Base-by-base conservation (phyloP, 2,888 invertebrate genomes). In the Exocentrus adspersus region DNA sequence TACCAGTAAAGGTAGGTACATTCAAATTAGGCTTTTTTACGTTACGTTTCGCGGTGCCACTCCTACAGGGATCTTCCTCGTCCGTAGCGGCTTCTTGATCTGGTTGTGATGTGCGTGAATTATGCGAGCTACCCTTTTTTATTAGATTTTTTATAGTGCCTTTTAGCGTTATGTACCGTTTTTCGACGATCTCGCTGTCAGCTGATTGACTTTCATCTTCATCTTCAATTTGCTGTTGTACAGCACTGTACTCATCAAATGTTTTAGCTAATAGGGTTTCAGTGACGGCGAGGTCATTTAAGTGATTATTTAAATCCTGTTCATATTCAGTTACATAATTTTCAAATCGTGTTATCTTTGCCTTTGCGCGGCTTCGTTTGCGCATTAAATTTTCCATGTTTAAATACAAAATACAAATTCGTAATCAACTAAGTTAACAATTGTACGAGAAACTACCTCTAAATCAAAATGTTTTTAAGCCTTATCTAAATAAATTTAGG, bases 1-100 rank as follows among this genome's bases (percentile, higher is more conserved):
- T 24, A 14, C 59, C 59, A 19, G 48, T 17, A 28, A 63, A 62
- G 12, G 41, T 50, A 5, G 12, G 45, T 10, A 51, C n/a, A n/a
- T n/a, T n/a, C n/a, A n/a, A n/a, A n/a, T n/a, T n/a, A n/a, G n/a
- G n/a, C n/a, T n/a, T n/a, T n/a, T n/a, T n/a, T n/a, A n/a, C n/a
- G n/a, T n/a, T n/a, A n/a, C n/a, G n/a, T n/a, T n/a, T n/a, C n/a
- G n/a, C n/a, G n/a, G n/a, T n/a, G n/a, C n/a, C n/a, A n/a, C n/a
- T n/a, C n/a, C n/a, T n/a, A n/a, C n/a, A n/a, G n/a, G n/a, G n/a
- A n/a, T 9, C 1, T 9, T 28, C 6, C 5, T 1, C 9, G 9
- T 28, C 28, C 9, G 5, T 7, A 28, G 9, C 9, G 5, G 9
- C 9, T 1, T 28, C 6, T 9, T 9, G 9, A 5, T 5, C 28